Evolutionary conservation across 2,888 invertebrate genomes (phyloP), one percentile per base, ranked within the genome.

Genomic region (Parelbella ahira): DNA sequence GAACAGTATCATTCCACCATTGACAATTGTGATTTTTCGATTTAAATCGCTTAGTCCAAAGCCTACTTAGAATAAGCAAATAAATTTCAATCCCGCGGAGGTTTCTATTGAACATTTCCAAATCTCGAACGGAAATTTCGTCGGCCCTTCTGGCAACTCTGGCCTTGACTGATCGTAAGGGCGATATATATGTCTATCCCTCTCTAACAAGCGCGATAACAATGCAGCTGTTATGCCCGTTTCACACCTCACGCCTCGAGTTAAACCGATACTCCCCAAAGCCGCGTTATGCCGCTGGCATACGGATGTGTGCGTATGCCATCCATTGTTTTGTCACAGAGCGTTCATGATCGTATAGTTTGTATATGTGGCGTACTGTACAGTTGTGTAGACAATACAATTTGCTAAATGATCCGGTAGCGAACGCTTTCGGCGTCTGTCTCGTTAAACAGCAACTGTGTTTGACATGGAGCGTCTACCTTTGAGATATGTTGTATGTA

Each of bases 181-280:
- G 25, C 41, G 38, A 33, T 43, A 46, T n/a, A n/a, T 44, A 44
- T 42, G 50, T 1, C 29, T 47, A 48, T 49, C 50, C 25, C 48
- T 57, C 54, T 52, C 59, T 55, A 61, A 56, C 54, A 60, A 58
- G 56, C 57, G 58, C 62, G 72, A 70, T 74, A 79, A 79, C 76
- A 79, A 78, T 76, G 67, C 75, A 69, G 56, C 62, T 63, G 66
- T 63, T 65, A 67, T 63, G 66, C 58, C 53, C 61, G 64, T 62
- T 72, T 74, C 65, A 61, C 74, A 67, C 72, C 61, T 68, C 64
- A 54, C 72, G 63, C 68, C 67, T 73, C 58, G 45, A 52, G 51
- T 61, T 58, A 58, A 60, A 58, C 50, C 56, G 63, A 68, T 66
- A 65, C 57, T 55, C 59, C 58, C 58, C 50, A 38, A 57, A 58